These are phyloP conservation scores for Lycia hirtaria DNA, from an alignment of 2,888 invertebrate species.

Conservation along the genomic window DNA sequence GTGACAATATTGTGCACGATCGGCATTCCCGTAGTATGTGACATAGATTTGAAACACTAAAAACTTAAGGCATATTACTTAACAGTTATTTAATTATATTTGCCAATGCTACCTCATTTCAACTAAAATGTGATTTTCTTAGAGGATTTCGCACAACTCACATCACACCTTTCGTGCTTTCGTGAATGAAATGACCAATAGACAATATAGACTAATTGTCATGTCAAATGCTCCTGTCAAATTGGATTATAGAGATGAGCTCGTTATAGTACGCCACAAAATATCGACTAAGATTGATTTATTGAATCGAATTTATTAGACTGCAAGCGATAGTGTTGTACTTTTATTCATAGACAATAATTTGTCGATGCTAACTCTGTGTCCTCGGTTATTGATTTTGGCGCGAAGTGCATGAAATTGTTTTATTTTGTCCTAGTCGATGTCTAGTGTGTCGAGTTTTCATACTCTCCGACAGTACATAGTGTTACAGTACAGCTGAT, in stretches of 20 bases:
- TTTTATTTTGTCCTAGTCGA: not conserved
- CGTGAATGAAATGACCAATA: constrained; percentile 34
- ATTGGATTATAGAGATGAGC: not conserved
- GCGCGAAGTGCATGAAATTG: constrained; percentile 59
- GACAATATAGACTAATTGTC: constrained; percentile 15
- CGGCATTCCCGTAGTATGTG: constrained; percentile 74
- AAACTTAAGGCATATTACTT: constrained; percentile 79
- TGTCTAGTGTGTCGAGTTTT: no score
- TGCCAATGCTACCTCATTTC: constrained; percentile 78
- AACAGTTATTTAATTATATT: constrained; percentile 59
- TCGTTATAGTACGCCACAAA: not conserved
- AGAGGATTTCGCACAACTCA: constrained; percentile 60
- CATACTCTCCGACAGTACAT: no score
- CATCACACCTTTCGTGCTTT: constrained; percentile 62
- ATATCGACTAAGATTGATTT: not conserved
- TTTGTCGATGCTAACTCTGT: constrained; percentile 1
- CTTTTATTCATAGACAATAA: no score
- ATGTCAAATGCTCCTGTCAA: constrained; percentile 9
- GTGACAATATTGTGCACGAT: constrained; percentile 77
- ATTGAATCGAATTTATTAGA: not conserved
- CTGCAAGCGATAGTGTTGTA: no score
- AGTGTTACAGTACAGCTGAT: no score
- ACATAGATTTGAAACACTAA: constrained; percentile 64
- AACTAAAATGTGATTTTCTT: constrained; percentile 53
- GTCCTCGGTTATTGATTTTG: constrained; percentile 43